Conservation (phyloP, 2,888 invertebrate species). For the Andricus quercusramuli region DNA sequence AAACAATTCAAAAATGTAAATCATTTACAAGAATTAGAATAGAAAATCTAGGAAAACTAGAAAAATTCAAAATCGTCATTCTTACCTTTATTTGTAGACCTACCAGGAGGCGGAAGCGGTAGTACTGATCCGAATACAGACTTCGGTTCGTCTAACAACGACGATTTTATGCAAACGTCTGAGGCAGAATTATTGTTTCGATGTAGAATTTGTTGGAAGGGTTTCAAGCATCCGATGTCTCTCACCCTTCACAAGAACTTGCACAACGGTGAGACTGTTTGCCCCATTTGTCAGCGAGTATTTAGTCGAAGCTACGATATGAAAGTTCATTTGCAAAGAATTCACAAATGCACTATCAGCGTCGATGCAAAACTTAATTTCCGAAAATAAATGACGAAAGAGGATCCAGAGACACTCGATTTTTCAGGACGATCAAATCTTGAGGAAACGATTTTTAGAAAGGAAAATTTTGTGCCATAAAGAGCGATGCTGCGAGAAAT, state of each 20-base stretch:
- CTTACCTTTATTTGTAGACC: constrained; percentile 74
- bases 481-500: not conserved
- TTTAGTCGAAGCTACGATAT: constrained; percentile 84
- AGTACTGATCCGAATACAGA: constrained; percentile 67
- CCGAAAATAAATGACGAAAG: constrained; percentile 48
- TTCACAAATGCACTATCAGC: constrained; percentile 80
- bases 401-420: constrained; percentile 14
- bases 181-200: constrained; percentile 82
- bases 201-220: constrained; percentile 83
- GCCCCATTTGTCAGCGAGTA: constrained; percentile 82
- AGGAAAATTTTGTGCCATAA: constrained; percentile 43
- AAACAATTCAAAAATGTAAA: not conserved
- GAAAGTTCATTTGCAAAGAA: constrained; percentile 82
- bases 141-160: constrained; percentile 69
- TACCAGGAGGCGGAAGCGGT: constrained; percentile 67
- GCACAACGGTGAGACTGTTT: constrained; percentile 83
- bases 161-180: constrained; percentile 69
- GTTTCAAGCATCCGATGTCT: constrained; percentile 83
- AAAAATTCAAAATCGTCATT: constrained; percentile 57
- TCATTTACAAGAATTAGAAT: not conserved
- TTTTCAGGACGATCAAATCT: not conserved
- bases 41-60: constrained; percentile 20
- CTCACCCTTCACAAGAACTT: constrained; percentile 83
- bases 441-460: not conserved
- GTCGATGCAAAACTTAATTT: constrained; percentile 47